phyloP scores from a whole-genome alignment of 2,113 vertebrate species.

The Mesembrinibis cayennensis region DNA sequence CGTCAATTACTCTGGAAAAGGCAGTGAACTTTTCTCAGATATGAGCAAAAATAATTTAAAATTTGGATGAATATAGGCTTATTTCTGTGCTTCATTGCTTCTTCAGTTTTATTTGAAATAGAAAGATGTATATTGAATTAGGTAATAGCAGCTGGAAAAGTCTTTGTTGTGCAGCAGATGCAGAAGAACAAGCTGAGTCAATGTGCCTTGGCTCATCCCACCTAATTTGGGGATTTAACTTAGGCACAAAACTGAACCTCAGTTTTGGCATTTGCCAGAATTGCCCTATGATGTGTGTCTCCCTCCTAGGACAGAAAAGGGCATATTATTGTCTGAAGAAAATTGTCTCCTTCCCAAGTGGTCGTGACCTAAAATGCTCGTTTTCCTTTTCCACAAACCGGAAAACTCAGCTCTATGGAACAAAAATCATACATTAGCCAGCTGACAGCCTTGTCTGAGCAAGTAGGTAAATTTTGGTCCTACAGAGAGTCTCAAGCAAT shows the following conservation, averaged over 20 bases:
- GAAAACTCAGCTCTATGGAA: neutral
- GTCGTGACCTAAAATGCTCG: neutral
- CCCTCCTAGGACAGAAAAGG: neutral
- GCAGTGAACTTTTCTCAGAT: neutral
- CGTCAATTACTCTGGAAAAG: neutral
- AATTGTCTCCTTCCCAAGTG: neutral
- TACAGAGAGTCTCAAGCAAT: neutral
- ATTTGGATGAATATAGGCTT: neutral
- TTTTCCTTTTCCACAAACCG: neutral
- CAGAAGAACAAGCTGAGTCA: neutral
- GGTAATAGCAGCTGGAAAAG: neutral
- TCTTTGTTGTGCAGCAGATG: neutral
- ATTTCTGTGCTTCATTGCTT: conserved; percentile 7
- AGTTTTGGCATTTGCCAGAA: neutral
- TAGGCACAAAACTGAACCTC: neutral
- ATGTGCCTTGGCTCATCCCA: neutral
- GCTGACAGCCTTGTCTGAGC: neutral
- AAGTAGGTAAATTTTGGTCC: neutral
- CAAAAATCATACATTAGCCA: neutral
- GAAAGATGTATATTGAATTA: conserved; percentile 1
- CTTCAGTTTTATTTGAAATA: conserved; percentile 15
- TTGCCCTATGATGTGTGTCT: neutral
- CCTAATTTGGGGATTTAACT: neutral
- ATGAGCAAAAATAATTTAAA: conserved; percentile 22
- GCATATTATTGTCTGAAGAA: neutral